These are phyloP conservation scores for Choreutis nemorana DNA, from an alignment of 2,888 invertebrate species.

Conservation along the genomic window DNA sequence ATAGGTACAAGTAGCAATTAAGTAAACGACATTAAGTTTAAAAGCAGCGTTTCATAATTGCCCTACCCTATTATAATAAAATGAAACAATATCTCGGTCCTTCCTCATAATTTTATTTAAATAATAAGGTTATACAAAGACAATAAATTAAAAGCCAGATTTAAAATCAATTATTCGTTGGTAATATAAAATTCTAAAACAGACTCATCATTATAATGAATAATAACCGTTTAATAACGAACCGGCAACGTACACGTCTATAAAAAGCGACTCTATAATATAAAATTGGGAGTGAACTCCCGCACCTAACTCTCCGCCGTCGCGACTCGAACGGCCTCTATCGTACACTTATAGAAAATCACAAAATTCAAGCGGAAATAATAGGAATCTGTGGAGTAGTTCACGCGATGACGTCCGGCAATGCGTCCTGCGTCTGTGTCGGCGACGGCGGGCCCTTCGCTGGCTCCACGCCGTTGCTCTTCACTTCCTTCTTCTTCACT, in stretches of 20 bases:
- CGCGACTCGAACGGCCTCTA: slow-evolving; percentile 32
- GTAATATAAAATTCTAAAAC: slow-evolving; percentile 67
- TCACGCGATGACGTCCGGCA: slow-evolving; percentile 60
- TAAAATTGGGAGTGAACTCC: slow-evolving; percentile 53
- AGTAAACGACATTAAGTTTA: slow-evolving; percentile 29
- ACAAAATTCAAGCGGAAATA: slow-evolving; percentile 66
- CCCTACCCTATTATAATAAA: too few relatives aligned
- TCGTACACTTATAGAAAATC: slow-evolving; percentile 61
- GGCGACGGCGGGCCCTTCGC: slow-evolving; percentile 54
- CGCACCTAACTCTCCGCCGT: slow-evolving; percentile 57
- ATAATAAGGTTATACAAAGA: slow-evolving; percentile 65
- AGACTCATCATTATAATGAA: slow-evolving; percentile 45
- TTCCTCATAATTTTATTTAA: slow-evolving; percentile 57
- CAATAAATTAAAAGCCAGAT: slow-evolving; percentile 64
- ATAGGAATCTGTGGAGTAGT: slow-evolving; percentile 40
- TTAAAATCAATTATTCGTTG: slow-evolving; percentile 61
- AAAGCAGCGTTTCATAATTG: too few relatives aligned
- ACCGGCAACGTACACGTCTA: slow-evolving; percentile 43
- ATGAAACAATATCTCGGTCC: slow-evolving; percentile 62
- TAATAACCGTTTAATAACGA: slow-evolving; percentile 29
- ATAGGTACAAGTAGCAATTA: slow-evolving; percentile 46
- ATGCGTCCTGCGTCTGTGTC: slow-evolving; percentile 45
- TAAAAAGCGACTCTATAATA: slow-evolving; percentile 63
- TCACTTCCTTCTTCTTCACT: slow-evolving; percentile 14
- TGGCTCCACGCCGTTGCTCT: slow-evolving; percentile 30